Evolutionary conservation across 1,140 invertebrate species (phyloP).

Genomic region (Heliconius hewitsoni): DNA sequence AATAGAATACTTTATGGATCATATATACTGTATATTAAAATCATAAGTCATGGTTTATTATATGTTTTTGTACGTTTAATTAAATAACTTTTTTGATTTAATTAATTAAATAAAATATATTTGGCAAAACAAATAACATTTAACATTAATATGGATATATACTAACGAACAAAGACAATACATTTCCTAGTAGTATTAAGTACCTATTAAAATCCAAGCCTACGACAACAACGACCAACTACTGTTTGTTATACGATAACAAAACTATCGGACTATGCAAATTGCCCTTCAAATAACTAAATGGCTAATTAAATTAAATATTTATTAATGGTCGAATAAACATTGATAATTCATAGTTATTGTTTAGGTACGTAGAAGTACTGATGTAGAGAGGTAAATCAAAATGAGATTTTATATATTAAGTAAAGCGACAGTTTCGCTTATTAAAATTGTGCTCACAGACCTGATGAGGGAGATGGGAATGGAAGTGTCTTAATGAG

Average conservation of each 20-base stretch:
- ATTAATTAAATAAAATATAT: too few relatives aligned
- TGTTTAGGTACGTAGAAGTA: neutral
- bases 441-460: too few relatives aligned
- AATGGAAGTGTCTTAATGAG: too few relatives aligned
- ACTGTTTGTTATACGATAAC: slow-evolving; percentile 63
- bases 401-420: too few relatives aligned
- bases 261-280: slow-evolving; percentile 69
- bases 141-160: neutral
- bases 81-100: too few relatives aligned
- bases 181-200: neutral
- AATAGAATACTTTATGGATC: too few relatives aligned
- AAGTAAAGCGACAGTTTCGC: too few relatives aligned
- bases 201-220: slow-evolving; percentile 38
- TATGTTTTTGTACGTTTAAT: too few relatives aligned
- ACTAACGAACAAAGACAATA: neutral
- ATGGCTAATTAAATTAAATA: slow-evolving; percentile 64
- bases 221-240: slow-evolving; percentile 56
- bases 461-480: too few relatives aligned
- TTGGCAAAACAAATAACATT: neutral
- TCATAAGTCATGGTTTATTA: too few relatives aligned
- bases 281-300: slow-evolving; percentile 69
- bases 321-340: slow-evolving; percentile 35
- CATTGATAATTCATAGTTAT: slow-evolving; percentile 29
- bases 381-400: neutral
- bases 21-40: too few relatives aligned